A percentile compares a stretch with the other conserved stretches of the same genome.
Conservation (phyloP, 2,113 vertebrate species). For the Neodon shergylaensis region DNA sequence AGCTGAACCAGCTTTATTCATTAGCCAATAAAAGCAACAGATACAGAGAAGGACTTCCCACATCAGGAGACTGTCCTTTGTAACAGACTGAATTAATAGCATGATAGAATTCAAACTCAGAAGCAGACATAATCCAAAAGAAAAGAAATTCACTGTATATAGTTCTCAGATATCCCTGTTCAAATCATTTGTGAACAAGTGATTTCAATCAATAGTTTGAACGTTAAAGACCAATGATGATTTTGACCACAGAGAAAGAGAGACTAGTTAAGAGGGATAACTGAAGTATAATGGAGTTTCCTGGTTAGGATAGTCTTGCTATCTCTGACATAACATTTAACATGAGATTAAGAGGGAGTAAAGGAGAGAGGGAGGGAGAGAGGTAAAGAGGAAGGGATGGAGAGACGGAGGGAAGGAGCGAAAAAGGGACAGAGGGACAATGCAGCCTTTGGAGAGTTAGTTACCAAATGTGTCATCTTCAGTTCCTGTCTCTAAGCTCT, state of each 20-base stretch:
- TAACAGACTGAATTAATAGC: not conserved
- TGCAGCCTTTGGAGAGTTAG: not conserved
- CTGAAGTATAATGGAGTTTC: not conserved
- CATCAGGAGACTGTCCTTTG: not conserved
- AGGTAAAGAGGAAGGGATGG: too few relatives aligned
- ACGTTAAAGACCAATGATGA: not conserved
- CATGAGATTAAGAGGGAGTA: not conserved
- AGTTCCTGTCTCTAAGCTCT: not conserved
- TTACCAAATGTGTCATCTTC: not conserved
- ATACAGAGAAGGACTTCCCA: too few relatives aligned
- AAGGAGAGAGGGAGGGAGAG: not conserved
- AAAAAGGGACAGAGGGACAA: not conserved
- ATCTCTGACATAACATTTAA: not conserved
- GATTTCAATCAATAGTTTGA: not conserved
- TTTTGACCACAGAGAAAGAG: not conserved
- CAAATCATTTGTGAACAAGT: not conserved
- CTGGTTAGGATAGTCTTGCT: not conserved
- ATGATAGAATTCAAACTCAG: conserved; percentile 6
- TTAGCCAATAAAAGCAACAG: too few relatives aligned
- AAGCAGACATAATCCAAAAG: not conserved
- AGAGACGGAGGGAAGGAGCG: not conserved
- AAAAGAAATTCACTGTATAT: not conserved
- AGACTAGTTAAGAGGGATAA: not conserved
- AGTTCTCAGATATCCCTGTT: not conserved
- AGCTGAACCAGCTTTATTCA: too few relatives aligned